A percentile compares a stretch with the other conserved stretches of the same genome.
phyloP scores from a whole-genome alignment of 2,113 vertebrate genomes.

The Cettia cetti region DNA sequence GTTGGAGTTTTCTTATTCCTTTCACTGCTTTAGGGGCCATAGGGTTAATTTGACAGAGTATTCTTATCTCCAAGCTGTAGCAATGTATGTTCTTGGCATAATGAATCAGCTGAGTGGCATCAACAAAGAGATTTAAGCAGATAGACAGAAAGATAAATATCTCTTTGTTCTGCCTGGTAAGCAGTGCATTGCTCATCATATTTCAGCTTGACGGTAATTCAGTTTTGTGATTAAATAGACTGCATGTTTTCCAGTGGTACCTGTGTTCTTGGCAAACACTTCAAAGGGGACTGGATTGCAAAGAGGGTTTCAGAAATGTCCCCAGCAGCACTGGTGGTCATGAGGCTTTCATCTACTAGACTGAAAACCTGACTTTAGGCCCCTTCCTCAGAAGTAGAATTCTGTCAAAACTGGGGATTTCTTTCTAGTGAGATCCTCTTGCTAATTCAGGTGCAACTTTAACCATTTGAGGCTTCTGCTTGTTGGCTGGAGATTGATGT shows the following conservation, averaged over 20 bases:
- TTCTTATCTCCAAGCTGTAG: conserved; percentile 1
- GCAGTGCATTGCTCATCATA: not conserved
- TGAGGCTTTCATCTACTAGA: not conserved
- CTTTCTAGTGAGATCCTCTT: not conserved
- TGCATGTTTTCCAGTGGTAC: not conserved
- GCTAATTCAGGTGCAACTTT: not conserved
- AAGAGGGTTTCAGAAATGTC: not conserved
- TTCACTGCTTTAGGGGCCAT: not conserved
- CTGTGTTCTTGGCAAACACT: not conserved
- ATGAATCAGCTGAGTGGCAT: conserved; percentile 54
- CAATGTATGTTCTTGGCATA: conserved; percentile 25
- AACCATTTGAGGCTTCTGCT: not conserved
- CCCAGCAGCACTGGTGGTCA: not conserved
- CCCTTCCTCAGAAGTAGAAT: not conserved
- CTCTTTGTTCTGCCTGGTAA: conserved; percentile 19
- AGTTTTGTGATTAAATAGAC: conserved; percentile 35
- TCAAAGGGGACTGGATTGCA: not conserved
- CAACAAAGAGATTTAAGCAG: conserved; percentile 64
- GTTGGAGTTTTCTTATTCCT: not conserved
- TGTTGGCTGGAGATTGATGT: not conserved
- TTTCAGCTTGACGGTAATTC: conserved; percentile 38
- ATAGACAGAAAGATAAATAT: conserved; percentile 63
- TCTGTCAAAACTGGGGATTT: not conserved
- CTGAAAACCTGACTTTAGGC: not conserved
- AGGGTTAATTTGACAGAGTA: conserved; percentile 19